Evolutionary conservation across 2,113 vertebrate genomes (phyloP), one percentile per base, ranked within the genome.

Genomic region (Xyrauchen texanus): DNA sequence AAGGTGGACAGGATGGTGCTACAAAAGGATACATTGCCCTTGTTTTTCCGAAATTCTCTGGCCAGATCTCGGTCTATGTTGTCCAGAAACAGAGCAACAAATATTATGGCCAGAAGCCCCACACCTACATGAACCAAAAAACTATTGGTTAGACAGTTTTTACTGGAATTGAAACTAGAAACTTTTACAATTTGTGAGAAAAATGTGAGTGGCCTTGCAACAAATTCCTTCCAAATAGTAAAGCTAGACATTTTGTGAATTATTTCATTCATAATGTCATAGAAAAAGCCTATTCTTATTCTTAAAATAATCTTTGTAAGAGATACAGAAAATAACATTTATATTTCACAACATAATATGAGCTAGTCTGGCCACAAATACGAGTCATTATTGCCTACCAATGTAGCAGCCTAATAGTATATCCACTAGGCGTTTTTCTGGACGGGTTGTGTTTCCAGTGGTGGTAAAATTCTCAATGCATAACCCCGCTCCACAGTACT

Each of bases 371-470:
- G 21, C 21, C 52, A 53, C 5, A 5, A 55, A 55, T 10, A 55
- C 5, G 13, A 58, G 15, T n/a, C 3, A 6, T n/a, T n/a, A 5
- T 13, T 46, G 83, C 85, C 0, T 90, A 99, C 98, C 96, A 0
- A 96, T 97, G 83, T 99, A 99, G 85, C 94, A 88, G 15, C 96
- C 94, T 11, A 98, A 84, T 4, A 99, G 90, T 0, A 89, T 97
- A 88, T 93, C 92, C 85, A 96, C 86, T 7, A 98, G 91, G 0
- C 80, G 71, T 60, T 81, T 83, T 0, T 88, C 82, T 0, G 94
- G 94, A n/a, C 21, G 81, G 55, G 81, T 90, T 78, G 47, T 67
- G 60, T 90, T 94, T 66, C 68, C 15, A 78, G 75, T 49, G 0
- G 0, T 34, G 16, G 70, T 81, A 9, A 85, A 8, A 0, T 69